Evolutionary conservation across 92 coral and sea anemone species (phyloP).

Genomic region (Micromussa lordhowensis): DNA sequence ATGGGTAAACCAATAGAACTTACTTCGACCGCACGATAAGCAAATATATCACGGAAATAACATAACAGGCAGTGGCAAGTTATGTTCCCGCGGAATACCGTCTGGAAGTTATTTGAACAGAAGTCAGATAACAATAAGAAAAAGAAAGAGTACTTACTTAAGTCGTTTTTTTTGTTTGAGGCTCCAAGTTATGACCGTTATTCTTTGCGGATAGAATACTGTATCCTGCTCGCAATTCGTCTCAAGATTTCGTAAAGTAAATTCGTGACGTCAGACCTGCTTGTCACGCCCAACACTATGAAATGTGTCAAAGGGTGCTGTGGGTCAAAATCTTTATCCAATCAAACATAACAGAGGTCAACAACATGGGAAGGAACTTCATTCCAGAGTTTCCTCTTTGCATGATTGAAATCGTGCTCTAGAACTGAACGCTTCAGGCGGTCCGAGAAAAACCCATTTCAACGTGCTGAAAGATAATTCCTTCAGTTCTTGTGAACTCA

Average conservation of each 20-base stretch:
- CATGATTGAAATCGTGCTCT: not conserved
- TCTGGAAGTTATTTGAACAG: not conserved
- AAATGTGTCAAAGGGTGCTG: not conserved
- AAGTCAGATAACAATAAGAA: not conserved
- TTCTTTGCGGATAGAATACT: not conserved
- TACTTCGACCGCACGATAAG: not conserved
- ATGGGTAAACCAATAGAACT: not conserved
- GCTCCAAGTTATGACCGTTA: slow-evolving; percentile 2
- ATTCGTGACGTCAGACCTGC: not conserved
- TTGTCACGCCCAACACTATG: slow-evolving; percentile 3
- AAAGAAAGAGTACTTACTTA: not conserved
- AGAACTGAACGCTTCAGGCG: not conserved
- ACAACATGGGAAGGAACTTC: slow-evolving; percentile 9
- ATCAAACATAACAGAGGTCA: not conserved
- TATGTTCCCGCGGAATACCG: not conserved
- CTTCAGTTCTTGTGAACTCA: not conserved
- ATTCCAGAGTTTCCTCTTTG: slow-evolving; percentile 29
- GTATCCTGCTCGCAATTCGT: not conserved
- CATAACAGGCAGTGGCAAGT: not conserved
- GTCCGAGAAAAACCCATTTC: not conserved
- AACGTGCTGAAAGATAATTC: not conserved
- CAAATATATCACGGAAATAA: slow-evolving; percentile 24
- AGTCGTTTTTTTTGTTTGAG: not conserved
- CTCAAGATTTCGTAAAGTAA: not conserved
- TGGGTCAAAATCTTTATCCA: slow-evolving; percentile 3